Percentiles rank a stretch among this genome's conserved stretches.
These are phyloP conservation scores for Tautogolabrus adspersus DNA, from an alignment of 2,113 vertebrate genomes.

Conservation along the genomic window DNA sequence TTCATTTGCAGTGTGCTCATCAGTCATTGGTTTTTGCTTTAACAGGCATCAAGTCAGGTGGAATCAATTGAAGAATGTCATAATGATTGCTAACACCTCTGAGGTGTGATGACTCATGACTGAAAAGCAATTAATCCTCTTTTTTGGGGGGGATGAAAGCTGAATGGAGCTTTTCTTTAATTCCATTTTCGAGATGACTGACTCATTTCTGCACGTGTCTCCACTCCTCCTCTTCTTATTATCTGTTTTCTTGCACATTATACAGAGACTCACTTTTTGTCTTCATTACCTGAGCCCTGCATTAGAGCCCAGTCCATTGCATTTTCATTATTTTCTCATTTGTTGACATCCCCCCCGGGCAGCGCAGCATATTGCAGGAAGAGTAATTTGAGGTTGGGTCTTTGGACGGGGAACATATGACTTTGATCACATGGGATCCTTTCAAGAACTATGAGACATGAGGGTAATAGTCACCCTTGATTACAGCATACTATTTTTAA, in stretches of 20 bases:
- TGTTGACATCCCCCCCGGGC: constrained; percentile 39
- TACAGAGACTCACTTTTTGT: constrained; percentile 25
- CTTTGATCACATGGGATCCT: constrained; percentile 6
- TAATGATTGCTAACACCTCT: constrained; percentile 56
- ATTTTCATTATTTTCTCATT: constrained; percentile 56
- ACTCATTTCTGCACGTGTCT: constrained; percentile 39
- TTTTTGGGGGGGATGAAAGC: constrained; percentile 13
- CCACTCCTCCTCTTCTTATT: constrained; percentile 20
- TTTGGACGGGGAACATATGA: constrained; percentile 35
- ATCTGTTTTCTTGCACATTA: constrained; percentile 29
- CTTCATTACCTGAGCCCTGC: constrained; percentile 41
- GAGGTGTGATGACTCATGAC: constrained; percentile 55
- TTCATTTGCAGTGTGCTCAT: constrained; percentile 44
- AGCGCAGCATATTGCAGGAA: constrained; percentile 7
- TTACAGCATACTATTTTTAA: background rate
- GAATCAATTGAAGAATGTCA: constrained; percentile 66
- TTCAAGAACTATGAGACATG: background rate
- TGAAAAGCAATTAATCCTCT: constrained; percentile 60
- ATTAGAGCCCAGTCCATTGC: constrained; percentile 36
- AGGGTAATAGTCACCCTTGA: background rate
- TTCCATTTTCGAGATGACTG: constrained; percentile 55
- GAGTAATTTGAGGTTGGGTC: constrained; percentile 10
- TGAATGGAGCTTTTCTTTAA: constrained; percentile 39
- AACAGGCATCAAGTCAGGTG: constrained; percentile 63
- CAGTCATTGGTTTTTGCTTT: constrained; percentile 54